A percentile compares a stretch with the other conserved stretches of the same genome.
These are phyloP conservation scores for Gymnothorax reevesii DNA, from an alignment of 2,797 vertebrate genomes.

Conservation along the genomic window DNA sequence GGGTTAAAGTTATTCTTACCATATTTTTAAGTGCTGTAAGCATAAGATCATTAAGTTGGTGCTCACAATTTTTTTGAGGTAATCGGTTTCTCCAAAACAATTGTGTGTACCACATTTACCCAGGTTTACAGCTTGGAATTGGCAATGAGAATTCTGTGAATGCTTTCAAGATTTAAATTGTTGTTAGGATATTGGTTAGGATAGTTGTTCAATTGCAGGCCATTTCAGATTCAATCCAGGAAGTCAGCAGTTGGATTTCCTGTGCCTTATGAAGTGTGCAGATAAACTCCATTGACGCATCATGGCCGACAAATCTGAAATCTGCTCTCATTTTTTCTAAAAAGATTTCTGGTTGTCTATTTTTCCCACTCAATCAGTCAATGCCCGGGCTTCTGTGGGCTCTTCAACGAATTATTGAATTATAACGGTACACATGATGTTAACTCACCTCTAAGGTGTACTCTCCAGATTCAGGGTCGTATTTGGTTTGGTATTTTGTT, in stretches of 20 bases:
- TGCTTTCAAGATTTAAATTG: neutral
- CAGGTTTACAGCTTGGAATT: no score
- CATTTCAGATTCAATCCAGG: neutral
- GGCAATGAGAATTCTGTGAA: neutral
- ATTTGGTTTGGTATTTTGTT: conserved; percentile 73
- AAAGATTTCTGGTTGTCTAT: no score
- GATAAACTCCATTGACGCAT: neutral
- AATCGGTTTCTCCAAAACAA: no score
- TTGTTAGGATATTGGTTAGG: neutral
- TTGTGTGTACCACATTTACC: no score
- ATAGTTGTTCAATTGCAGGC: neutral
- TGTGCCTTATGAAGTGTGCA: neutral
- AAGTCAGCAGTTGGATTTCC: neutral
- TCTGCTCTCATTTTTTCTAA: no score
- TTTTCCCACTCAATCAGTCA: no score
- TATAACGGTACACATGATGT: neutral
- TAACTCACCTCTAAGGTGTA: conserved; percentile 76
- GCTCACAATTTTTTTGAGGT: no score
- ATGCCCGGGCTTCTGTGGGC: neutral
- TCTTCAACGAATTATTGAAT: neutral
- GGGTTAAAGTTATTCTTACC: no score
- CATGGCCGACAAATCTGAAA: no score
- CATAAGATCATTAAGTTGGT: no score
- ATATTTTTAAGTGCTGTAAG: no score
- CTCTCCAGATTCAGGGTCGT: conserved; percentile 63